Conservation (phyloP, 2,797 vertebrate species). For the Echeneis naucrates region DNA sequence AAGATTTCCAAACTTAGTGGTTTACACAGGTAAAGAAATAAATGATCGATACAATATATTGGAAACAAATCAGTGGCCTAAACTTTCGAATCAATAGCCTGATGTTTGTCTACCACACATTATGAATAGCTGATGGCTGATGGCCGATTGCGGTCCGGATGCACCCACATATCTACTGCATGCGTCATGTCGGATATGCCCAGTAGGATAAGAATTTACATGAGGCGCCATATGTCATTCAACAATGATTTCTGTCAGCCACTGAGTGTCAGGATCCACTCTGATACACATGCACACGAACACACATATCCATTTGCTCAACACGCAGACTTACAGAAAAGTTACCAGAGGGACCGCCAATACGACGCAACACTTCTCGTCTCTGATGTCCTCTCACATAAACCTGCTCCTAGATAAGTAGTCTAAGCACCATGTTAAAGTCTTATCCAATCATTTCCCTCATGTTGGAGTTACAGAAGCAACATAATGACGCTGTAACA, state of each 20-base stretch:
- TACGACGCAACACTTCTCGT: conserved; percentile 21
- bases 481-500: conserved; percentile 64
- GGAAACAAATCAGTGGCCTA: conserved; percentile 9
- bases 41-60: conserved; percentile 2
- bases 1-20: conserved; percentile 48
- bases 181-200: conserved; percentile 48
- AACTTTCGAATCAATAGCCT: conserved; percentile 13
- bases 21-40: conserved; percentile 1
- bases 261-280: not conserved
- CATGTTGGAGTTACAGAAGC: conserved; percentile 62
- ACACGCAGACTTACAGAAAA: not conserved
- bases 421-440: conserved; percentile 34
- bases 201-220: conserved; percentile 51
- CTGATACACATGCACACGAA: not conserved
- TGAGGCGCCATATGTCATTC: conserved; percentile 26
- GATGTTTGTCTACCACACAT: conserved; percentile 6
- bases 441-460: conserved; percentile 41
- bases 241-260: conserved; percentile 50
- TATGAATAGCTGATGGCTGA: conserved; percentile 58
- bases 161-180: conserved; percentile 44
- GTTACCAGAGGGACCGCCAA: not conserved
- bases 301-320: not conserved
- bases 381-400: conserved; percentile 7
- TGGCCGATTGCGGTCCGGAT: conserved; percentile 59
- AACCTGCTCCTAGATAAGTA: conserved; percentile 25